A percentile compares a stretch with the other conserved stretches of the same genome.
Evolutionary conservation across 2,888 invertebrate species (phyloP).

Genomic region (Anodontia alba): DNA sequence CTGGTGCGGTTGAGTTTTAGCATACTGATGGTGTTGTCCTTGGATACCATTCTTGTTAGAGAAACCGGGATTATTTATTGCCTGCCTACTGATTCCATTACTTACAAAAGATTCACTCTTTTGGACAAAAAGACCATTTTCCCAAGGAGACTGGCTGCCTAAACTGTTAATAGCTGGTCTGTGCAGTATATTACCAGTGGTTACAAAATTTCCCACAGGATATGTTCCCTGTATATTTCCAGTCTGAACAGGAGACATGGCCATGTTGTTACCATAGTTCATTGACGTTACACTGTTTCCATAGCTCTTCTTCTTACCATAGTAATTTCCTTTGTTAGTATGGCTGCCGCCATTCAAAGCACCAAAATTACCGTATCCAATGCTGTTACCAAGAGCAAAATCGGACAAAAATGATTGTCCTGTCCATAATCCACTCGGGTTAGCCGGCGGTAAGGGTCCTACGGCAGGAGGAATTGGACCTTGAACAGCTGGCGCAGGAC

Average conservation of each 20-base stretch:
- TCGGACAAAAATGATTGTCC: slow-evolving; percentile 26
- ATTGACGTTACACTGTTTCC: not conserved
- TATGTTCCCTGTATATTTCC: not conserved
- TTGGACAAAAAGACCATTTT: not conserved
- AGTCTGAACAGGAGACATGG: not conserved
- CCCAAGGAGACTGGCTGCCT: not conserved
- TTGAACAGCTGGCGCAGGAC: not conserved
- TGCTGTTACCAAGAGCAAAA: slow-evolving; percentile 24
- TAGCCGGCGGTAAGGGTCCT: not conserved
- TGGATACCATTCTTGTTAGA: slow-evolving; percentile 26
- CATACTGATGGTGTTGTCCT: not conserved
- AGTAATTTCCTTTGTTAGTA: not conserved
- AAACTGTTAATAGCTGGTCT: not conserved
- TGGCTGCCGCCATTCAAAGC: not conserved
- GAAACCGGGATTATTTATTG: slow-evolving; percentile 6
- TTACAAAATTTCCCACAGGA: not conserved
- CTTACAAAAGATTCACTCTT: not conserved
- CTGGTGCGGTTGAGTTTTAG: not conserved
- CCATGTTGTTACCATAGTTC: not conserved
- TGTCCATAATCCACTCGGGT: not conserved
- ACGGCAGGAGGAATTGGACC: not conserved
- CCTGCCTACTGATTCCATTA: slow-evolving; percentile 11
- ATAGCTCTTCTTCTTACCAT: not conserved
- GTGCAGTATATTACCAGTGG: not conserved
- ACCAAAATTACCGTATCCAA: slow-evolving; percentile 52